Evolutionary conservation across 92 coral and sea anemone species (phyloP).

Genomic region (Zoanthus solanderi): DNA sequence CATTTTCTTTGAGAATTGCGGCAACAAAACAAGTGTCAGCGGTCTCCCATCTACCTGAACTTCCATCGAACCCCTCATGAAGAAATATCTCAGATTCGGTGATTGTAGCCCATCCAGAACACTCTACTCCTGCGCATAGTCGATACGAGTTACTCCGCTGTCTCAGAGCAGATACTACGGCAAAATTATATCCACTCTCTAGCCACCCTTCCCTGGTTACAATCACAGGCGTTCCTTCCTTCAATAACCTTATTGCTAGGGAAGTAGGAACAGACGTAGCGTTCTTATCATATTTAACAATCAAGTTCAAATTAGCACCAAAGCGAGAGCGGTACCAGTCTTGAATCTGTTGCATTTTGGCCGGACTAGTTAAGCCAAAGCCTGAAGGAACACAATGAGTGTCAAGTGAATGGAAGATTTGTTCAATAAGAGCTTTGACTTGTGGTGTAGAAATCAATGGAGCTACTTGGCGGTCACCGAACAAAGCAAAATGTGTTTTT

Average conservation of each 20-base stretch:
- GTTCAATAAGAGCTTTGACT: conserved; percentile 48
- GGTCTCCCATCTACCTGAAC: conserved; percentile 67
- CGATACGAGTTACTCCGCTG: conserved; percentile 68
- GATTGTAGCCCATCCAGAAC: conserved; percentile 67
- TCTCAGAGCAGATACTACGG: conserved; percentile 74
- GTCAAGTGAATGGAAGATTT: conserved; percentile 9
- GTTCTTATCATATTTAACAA: conserved; percentile 18
- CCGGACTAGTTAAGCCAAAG: conserved; percentile 70
- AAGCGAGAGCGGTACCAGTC: conserved; percentile 46
- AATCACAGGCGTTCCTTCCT: conserved; percentile 75
- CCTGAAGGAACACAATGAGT: conserved; percentile 33
- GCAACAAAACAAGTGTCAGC: conserved; percentile 74
- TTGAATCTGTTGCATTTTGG: conserved; percentile 69
- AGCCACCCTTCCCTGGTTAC: conserved; percentile 66
- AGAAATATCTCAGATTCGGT: conserved; percentile 62
- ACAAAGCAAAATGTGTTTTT: conserved; percentile 34
- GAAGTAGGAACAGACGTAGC: conserved; percentile 26
- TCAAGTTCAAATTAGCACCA: conserved; percentile 48
- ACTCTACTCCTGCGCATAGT: conserved; percentile 52
- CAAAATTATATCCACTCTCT: conserved; percentile 61
- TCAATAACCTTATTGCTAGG: conserved; percentile 55
- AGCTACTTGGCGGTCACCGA: conserved; percentile 27
- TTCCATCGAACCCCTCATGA: conserved; percentile 65
- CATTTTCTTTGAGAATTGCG: conserved; percentile 55
- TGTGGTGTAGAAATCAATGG: conserved; percentile 55